Base-by-base conservation (phyloP, 64 coral and sea anemone species). In the Pocillopora verrucosa region DNA sequence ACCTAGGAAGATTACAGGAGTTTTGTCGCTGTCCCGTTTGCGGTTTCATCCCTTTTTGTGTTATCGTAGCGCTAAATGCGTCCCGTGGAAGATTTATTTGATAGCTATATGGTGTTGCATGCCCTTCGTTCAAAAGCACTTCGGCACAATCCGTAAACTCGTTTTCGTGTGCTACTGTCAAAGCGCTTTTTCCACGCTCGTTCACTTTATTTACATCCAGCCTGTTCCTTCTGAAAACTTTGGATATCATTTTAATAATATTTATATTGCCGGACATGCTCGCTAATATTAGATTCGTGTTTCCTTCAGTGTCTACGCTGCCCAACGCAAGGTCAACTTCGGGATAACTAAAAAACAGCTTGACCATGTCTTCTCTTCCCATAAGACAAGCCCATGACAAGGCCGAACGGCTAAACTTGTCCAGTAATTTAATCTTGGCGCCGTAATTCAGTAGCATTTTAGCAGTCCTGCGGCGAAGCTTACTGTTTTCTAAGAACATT, bases 181-280 rank as follows among this genome's bases (percentile, higher is more conserved):
- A 65, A 16, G 94, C 91, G 35, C 34, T 96, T 83, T 96, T 73
- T 26, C 91, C 94, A 16, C 22, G 38, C 10, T 69, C 41, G 80
- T 96, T 96, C 11, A 82, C 72, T 74, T 67, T 89, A n/a, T 96
- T 93, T 9, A 93, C 87, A 60, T 96, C 88, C 0, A 93, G 70
- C 51, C 91, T 91, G 56, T 90, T 93, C 62, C 83, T 86, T 61
- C 69, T 85, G 63, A 96, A 96, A 9, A 61, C 83, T 34, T 87
- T 36, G 9, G 82, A 88, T 76, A 96, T 37, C 58, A 65, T 72
- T 60, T 45, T 87, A 61, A 96, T 91, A 61, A 96, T 75, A 58
- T 87, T 93, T 36, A 84, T 51, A 87, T 96, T 96, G 1, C 94
- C 94, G 45, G 94, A 96, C 91, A 90, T 93, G 86, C 94, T 93